Conservation (phyloP, 2,797 vertebrate species). For the Dallia pectoralis region DNA sequence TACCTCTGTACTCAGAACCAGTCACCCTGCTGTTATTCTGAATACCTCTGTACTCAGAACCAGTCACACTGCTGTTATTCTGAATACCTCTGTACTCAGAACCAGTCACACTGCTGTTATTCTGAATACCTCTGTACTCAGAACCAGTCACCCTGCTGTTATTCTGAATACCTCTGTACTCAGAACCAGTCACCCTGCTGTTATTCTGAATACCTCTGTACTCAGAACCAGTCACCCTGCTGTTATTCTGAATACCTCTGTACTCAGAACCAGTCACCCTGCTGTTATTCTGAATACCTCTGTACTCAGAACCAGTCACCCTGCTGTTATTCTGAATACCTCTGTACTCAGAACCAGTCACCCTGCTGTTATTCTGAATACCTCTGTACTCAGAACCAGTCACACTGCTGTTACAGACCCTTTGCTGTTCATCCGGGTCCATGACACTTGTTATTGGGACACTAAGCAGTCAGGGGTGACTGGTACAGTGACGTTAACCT, state of each 20-base stretch:
- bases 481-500: conserved; percentile 39
- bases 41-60: not conserved
- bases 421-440: conserved; percentile 11
- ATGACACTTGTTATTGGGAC: conserved; percentile 26
- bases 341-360: not conserved
- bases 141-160: not conserved
- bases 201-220: conserved; percentile 1
- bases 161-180: not conserved
- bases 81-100: not conserved
- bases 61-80: conserved; percentile 2
- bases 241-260: too few species aligned
- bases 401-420: not conserved
- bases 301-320: not conserved
- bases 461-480: conserved; percentile 18
- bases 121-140: too few species aligned
- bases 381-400: not conserved
- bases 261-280: not conserved
- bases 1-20: not conserved
- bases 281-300: not conserved
- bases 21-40: not conserved
- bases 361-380: not conserved
- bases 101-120: not conserved
- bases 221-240: not conserved
- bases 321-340: conserved; percentile 3
- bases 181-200: not conserved